Base-by-base conservation (phyloP, 2,113 vertebrate species). In the Carlito syrichta region DNA sequence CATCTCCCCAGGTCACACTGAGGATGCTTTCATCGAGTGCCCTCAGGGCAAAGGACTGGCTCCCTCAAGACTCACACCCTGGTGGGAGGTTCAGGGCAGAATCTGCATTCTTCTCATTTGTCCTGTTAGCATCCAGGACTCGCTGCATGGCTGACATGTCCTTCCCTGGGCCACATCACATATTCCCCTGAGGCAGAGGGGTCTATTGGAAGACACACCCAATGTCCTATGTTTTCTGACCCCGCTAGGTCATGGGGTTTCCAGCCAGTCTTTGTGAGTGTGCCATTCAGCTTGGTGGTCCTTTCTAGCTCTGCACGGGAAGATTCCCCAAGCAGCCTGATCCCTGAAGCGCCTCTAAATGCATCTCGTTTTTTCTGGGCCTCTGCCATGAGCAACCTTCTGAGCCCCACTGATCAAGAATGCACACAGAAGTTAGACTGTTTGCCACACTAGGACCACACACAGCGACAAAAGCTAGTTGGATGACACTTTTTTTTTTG, bases 51-150 rank as follows among this genome's bases (percentile, higher is more conserved):
- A 4, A 2, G 22, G 6, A 13, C 0, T 13, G 38, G 35, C 43
- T 20, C 0, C 48, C 19, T 17, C 10, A 13, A n/a, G 82, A 32
- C 54, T 25, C 0, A 0, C 1, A 0, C 2, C 43, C 35, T 6
- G 3, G 19, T 10, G 7, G 8, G 38, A 43, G 85, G 79, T 38
- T 14, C 0, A 48, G 27, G 40, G 30, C 25, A 45, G 56, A 48
- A 35, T 10, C 35, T 3, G n/a, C 19, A 30, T 11, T 12, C 25
- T 43, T 4, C 25, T 40, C 5, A 0, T 14, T 17, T 16, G 2
- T 11, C 13, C 62, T 12, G 11, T 19, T 35, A 12, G 86, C 27
- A 38, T 5, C 69, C 13, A 58, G 63, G 14, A 9, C 40, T 43
- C 14, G 32, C 6, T 7, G 5, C 19, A 11, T 2, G 23, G 89